These are phyloP conservation scores for Malachius bipustulatus DNA, from an alignment of 2,888 invertebrate species.

Conservation along the genomic window DNA sequence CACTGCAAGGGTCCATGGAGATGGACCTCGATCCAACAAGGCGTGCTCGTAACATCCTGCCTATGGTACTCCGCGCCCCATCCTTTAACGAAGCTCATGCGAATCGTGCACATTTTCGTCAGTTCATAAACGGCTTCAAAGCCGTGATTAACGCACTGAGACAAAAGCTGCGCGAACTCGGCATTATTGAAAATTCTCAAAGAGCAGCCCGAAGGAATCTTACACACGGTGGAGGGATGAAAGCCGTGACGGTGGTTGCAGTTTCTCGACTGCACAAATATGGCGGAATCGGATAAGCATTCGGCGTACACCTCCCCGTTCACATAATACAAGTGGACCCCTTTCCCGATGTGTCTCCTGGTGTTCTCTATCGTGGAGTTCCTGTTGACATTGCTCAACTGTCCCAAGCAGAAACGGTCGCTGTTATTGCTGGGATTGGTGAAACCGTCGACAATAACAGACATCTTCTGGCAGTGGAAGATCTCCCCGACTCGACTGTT, in stretches of 20 bases:
- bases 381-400: constrained; percentile 92
- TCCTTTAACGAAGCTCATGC: constrained; percentile 97
- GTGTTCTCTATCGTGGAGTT: constrained; percentile 99
- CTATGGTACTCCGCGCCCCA: constrained; percentile 98
- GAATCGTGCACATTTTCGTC: constrained; percentile 97
- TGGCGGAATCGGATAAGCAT: constrained; percentile 88
- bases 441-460: constrained; percentile 92
- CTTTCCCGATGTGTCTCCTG: constrained; percentile 90
- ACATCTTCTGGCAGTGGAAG: constrained; percentile 80
- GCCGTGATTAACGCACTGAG: constrained; percentile 90
- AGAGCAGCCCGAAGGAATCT: constrained; percentile 89
- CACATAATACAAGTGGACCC: constrained; percentile 79
- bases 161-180: constrained; percentile 83
- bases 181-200: constrained; percentile 95
- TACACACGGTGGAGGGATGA: constrained; percentile 95
- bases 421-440: constrained; percentile 93
- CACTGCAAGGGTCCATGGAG: constrained; percentile 93
- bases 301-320: constrained; percentile 88
- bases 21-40: constrained; percentile 98
- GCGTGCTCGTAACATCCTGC: constrained; percentile 96
- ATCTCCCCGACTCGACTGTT: constrained; percentile 97
- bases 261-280: constrained; percentile 93
- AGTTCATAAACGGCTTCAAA: constrained; percentile 96
- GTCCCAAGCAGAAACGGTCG: constrained; percentile 90
- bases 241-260: constrained; percentile 96